A percentile compares a stretch with the other conserved stretches of the same genome.
These are phyloP conservation scores for Hydraecia micacea DNA, from an alignment of 2,888 invertebrate genomes.

Conservation along the genomic window DNA sequence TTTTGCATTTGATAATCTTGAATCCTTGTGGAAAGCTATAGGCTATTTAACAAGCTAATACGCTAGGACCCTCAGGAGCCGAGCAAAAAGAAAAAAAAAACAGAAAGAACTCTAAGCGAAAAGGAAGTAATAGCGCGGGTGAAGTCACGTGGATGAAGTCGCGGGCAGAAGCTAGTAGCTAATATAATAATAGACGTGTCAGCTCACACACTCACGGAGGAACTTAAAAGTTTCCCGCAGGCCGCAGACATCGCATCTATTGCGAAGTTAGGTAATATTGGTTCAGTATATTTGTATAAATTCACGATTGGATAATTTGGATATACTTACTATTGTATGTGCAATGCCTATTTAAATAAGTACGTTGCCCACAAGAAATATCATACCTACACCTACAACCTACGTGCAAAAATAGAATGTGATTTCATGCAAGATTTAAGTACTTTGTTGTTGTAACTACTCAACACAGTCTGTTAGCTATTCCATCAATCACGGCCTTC, in stretches of 20 bases:
- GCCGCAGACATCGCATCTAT: slow-evolving; percentile 11
- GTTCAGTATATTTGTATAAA: slow-evolving; percentile 1
- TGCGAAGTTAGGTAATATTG: slow-evolving; percentile 6
- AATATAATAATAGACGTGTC: slow-evolving; percentile 44
- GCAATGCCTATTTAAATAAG: background rate
- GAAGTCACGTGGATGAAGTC: background rate
- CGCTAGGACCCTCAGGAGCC: too few species aligned
- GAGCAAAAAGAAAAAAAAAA: too few species aligned
- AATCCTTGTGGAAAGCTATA: too few species aligned
- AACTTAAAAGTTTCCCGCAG: slow-evolving; percentile 31
- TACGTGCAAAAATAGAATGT: background rate
- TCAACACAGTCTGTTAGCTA: slow-evolving; percentile 35
- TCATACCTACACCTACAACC: background rate
- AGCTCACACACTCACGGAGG: slow-evolving; percentile 22
- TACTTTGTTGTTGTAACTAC: slow-evolving; percentile 32
- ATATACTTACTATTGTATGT: background rate
- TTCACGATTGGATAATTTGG: slow-evolving; percentile 5
- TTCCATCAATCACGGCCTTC: slow-evolving; percentile 59
- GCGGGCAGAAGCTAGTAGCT: background rate
- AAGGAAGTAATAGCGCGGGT: background rate
- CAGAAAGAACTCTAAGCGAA: background rate
- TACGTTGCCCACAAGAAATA: background rate
- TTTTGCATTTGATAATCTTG: background rate
- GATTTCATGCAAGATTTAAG: slow-evolving; percentile 14
- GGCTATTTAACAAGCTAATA: too few species aligned